A percentile compares a stretch with the other conserved stretches of the same genome.
Conservation (phyloP, 2,113 vertebrate genomes). For the Zosterops lateralis region DNA sequence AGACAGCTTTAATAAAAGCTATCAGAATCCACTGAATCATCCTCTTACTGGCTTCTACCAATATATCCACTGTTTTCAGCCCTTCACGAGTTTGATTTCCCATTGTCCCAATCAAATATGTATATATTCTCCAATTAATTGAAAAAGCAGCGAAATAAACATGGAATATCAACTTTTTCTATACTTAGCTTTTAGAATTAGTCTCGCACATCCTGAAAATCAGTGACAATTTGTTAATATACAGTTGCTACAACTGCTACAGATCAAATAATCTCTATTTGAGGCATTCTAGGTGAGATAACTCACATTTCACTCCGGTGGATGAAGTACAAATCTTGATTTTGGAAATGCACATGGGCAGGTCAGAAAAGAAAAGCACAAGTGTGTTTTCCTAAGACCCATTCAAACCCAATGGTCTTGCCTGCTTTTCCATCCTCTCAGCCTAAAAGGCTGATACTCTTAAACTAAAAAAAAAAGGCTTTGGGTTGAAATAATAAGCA, state of each 20-base stretch:
- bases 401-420: neutral
- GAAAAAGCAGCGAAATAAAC: neutral
- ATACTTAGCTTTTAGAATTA: neutral
- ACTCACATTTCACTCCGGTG: neutral
- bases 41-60: neutral
- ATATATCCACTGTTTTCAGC: neutral
- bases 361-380: neutral
- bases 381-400: neutral
- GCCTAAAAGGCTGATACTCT: neutral
- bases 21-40: neutral
- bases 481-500: neutral
- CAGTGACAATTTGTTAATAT: neutral
- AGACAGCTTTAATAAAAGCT: slow-evolving; percentile 19
- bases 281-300: neutral
- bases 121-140: neutral
- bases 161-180: neutral
- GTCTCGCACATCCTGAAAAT: neutral
- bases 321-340: neutral
- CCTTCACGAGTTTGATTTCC: neutral
- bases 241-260: neutral
- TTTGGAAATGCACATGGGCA: neutral
- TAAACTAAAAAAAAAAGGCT: neutral
- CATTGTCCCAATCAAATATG: neutral
- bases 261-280: neutral
- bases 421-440: neutral